Base-by-base conservation (phyloP, 2,797 vertebrate species). In the Gastrophryne carolinensis region DNA sequence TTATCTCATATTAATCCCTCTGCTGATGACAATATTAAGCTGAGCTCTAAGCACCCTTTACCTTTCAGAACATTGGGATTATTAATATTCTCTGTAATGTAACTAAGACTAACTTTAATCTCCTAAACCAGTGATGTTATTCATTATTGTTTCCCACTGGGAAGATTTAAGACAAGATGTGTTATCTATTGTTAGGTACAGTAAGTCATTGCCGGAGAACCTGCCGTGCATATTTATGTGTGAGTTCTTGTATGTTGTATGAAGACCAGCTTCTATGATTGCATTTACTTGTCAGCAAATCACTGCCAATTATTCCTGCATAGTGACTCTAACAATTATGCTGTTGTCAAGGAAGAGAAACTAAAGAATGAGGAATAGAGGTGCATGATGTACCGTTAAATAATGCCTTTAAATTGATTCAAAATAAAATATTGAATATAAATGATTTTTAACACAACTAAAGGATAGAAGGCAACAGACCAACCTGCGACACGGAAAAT, bases 361-460 rank as follows among this genome's bases (percentile, higher is more conserved):
- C 47, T 47, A 62, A 21, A 69, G 30, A 64, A 63, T 44, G 4
- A 24, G 4, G 34, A 39, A 54, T 37, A 39, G 23, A 70, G 72
- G 50, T 56, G 26, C 37, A n/a, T 27, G 37, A 57, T 65, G 39
- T 50, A 35, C 37, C 70, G 34, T 63, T 63, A 70, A 62, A 62
- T 78, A 78, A 71, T 72, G 60, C 19, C 68, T 78, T 62, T 78
- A 65, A 78, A 78, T 71, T 72, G 72, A 72, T 52, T 70, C 58
- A 64, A 78, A 78, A 77, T 65, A 77, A 58, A 72, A 71, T 65
- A 72, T 65, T 65, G 75, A 71, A 50, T 47, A 23, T 17, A 50
- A 52, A 53, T n/a, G 65, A 37, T 65, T 64, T 71, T 78, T 72
- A 39, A 65, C 64, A 39, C 37, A 44, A 32, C 29, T 23, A 26